These are phyloP conservation scores for Plecturocebus donacophilus DNA, from an alignment of 2,113 vertebrate genomes.

Conservation along the genomic window DNA sequence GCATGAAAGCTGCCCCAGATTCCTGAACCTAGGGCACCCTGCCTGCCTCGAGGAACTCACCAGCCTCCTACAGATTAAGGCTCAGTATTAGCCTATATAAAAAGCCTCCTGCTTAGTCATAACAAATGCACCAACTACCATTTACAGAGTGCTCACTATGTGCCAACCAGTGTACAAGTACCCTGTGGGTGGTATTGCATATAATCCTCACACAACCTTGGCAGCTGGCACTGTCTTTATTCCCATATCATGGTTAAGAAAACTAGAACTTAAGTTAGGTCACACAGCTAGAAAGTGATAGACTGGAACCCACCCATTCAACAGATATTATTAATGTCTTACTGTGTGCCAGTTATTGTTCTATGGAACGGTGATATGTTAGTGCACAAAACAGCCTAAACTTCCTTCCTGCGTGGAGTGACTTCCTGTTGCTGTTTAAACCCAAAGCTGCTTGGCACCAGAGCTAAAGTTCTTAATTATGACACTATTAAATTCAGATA, in stretches of 20 bases:
- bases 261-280: not conserved
- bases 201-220: not conserved
- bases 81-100: not conserved
- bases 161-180: not conserved
- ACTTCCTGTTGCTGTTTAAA: not conserved
- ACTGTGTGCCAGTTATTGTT: not conserved
- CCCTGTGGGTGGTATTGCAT: not conserved
- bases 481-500: not conserved
- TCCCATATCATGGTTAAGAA: not conserved
- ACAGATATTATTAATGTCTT: not conserved
- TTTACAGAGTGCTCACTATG: not conserved
- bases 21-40: slow-evolving; percentile 1
- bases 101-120: not conserved
- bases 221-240: not conserved
- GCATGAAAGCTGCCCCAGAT: slow-evolving; percentile 51
- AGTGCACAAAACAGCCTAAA: not conserved
- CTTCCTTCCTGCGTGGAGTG: not conserved
- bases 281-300: not conserved
- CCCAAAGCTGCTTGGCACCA: not conserved
- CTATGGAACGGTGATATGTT: not conserved
- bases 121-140: not conserved
- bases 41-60: not conserved
- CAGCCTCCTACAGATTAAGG: not conserved
- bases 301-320: not conserved
- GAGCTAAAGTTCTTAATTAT: not conserved